Conservation (phyloP, 2,888 invertebrate species). For the Silvanus unidentatus region DNA sequence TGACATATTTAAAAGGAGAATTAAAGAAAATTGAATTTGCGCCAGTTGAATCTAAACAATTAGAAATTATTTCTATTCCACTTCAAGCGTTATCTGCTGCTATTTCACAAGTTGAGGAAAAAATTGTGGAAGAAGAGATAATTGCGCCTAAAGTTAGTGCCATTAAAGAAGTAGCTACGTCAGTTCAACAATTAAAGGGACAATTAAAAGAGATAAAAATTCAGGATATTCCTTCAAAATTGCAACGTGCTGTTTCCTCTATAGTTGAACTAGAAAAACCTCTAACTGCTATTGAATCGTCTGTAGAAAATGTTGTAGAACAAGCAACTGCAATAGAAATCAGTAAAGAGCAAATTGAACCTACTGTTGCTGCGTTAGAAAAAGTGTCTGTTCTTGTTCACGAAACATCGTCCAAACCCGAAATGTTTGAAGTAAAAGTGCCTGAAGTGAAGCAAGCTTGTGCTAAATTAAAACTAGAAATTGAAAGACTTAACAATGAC, state of each 20-base stretch:
- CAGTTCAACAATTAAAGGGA: not conserved
- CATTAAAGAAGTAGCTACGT: conserved; percentile 1
- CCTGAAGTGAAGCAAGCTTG: not conserved
- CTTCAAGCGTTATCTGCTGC: not conserved
- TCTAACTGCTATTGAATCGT: conserved; percentile 9
- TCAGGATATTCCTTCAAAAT: not conserved
- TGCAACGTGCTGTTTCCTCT: conserved; percentile 14
- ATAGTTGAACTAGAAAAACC: conserved; percentile 16
- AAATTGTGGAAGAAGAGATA: not conserved
- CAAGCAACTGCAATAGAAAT: conserved; percentile 2
- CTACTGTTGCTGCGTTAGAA: not conserved
- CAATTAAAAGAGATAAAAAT: conserved; percentile 5
- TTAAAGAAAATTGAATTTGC: not conserved
- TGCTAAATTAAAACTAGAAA: not conserved
- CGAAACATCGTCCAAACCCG: not conserved
- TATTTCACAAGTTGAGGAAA: conserved; percentile 3
- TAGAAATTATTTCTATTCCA: not conserved
- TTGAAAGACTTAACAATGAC: not conserved
- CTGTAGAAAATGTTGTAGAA: conserved; percentile 10
- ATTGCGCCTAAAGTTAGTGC: conserved; percentile 1
- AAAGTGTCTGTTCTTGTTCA: not conserved
- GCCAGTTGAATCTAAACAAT: not conserved
- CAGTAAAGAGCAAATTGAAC: not conserved
- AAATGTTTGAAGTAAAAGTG: not conserved
- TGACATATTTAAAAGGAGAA: not conserved